phyloP scores from a whole-genome alignment of 1,140 invertebrate genomes.

The Ctenoplectra terminalis region DNA sequence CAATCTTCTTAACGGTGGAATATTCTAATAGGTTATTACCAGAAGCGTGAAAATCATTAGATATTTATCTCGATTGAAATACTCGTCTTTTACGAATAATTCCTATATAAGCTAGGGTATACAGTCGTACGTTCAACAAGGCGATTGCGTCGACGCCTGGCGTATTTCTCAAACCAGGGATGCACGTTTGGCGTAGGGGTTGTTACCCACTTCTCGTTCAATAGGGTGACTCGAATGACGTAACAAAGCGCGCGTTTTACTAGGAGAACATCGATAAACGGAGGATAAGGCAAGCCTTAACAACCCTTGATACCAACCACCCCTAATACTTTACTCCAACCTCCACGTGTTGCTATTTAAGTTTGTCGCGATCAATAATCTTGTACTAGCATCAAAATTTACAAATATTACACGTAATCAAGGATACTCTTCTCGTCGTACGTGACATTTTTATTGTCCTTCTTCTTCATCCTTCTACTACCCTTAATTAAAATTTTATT shows the following conservation, averaged over 20 bases:
- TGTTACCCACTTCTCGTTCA: conserved; percentile 49
- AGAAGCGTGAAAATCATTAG: not conserved
- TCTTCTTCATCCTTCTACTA: not conserved
- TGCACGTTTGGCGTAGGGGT: conserved; percentile 66
- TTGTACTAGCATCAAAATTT: not conserved
- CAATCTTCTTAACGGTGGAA: not conserved
- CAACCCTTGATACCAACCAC: not conserved
- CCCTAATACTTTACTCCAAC: not conserved
- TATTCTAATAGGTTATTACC: not conserved
- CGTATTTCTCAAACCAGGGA: conserved; percentile 75
- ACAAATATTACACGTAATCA: not conserved
- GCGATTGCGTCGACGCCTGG: conserved; percentile 75
- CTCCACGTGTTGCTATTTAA: no score
- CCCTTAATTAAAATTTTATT: no score
- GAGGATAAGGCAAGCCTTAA: conserved; percentile 48
- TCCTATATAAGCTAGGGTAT: not conserved
- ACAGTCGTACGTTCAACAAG: conserved; percentile 35
- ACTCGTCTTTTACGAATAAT: not conserved
- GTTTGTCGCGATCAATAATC: not conserved
- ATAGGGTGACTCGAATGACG: conserved; percentile 75
- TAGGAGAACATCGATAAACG: conserved; percentile 68
- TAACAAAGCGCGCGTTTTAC: conserved; percentile 80
- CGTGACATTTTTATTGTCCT: not conserved
- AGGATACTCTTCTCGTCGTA: not conserved
- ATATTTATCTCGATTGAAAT: not conserved